These are phyloP conservation scores for Acropora tenuis DNA, from an alignment of 64 coral and sea anemone genomes.

Conservation along the genomic window DNA sequence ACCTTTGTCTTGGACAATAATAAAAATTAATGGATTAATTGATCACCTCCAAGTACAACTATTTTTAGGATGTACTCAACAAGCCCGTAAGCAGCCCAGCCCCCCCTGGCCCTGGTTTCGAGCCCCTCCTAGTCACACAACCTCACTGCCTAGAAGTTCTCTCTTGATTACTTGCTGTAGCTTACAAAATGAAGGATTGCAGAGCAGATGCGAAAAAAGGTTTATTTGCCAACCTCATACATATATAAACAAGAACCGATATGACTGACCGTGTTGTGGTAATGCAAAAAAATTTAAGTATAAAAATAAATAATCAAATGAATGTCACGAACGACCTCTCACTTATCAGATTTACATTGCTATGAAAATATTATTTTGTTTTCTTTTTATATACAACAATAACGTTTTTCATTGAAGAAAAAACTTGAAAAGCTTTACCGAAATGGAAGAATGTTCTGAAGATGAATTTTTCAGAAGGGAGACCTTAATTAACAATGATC, in stretches of 20 bases:
- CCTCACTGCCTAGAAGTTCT: too few species aligned
- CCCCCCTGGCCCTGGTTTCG: too few species aligned
- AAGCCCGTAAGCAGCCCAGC: too few species aligned
- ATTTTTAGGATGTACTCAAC: too few species aligned
- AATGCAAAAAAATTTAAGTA: background rate
- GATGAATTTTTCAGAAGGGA: too few species aligned
- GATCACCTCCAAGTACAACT: too few species aligned
- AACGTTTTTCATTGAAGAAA: background rate
- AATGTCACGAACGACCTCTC: constrained; percentile 34
- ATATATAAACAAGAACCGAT: background rate
- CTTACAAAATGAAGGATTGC: background rate
- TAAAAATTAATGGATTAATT: too few species aligned
- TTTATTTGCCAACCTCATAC: background rate
- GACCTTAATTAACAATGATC: too few species aligned
- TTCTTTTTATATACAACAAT: background rate
- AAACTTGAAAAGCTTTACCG: background rate
- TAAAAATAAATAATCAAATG: constrained; percentile 44
- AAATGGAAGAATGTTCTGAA: background rate
- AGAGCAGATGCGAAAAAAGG: background rate
- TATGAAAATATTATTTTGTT: constrained; percentile 15
- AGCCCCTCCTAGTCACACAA: too few species aligned
- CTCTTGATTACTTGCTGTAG: too few species aligned
- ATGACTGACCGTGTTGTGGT: background rate
- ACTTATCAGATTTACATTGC: background rate
- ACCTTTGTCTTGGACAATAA: too few species aligned